Conservation (phyloP, 2,888 invertebrate species). For the Frankliniella fusca region DNA sequence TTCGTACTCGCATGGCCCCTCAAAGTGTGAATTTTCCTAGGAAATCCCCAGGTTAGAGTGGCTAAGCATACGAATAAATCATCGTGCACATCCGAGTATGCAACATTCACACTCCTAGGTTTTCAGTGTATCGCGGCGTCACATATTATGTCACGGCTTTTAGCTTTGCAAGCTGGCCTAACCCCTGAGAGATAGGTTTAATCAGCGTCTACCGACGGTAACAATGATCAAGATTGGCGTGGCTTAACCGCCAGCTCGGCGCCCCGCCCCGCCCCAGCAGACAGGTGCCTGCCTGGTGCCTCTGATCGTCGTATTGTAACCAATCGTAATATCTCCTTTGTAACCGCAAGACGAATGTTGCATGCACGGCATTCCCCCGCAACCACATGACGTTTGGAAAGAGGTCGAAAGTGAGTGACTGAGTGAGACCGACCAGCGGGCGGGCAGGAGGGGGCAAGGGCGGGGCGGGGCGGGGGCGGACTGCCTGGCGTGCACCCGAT, state of each 20-base stretch:
- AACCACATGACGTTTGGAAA: conserved; percentile 26
- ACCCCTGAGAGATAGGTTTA: not conserved
- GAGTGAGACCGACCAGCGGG: not conserved
- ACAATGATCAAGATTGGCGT: not conserved
- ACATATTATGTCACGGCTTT: no score
- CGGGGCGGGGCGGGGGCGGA: not conserved
- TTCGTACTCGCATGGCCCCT: no score
- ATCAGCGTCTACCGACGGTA: not conserved
- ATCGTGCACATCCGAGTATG: no score
- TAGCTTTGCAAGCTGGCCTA: no score
- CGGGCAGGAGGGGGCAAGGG: not conserved
- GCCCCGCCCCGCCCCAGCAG: not conserved
- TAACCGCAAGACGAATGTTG: conserved; percentile 24
- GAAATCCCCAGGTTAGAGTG: no score
- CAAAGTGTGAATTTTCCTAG: no score
- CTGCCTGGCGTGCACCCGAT: not conserved
- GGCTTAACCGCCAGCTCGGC: not conserved
- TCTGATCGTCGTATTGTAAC: not conserved
- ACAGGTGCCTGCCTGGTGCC: not conserved
- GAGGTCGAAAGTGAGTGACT: not conserved
- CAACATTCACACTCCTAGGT: no score
- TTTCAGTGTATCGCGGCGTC: no score
- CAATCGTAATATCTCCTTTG: not conserved
- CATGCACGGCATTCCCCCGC: conserved; percentile 5
- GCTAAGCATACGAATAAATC: no score